phyloP scores from a whole-genome alignment of 2,888 invertebrate species.

The Steinernema scapterisci region DNA sequence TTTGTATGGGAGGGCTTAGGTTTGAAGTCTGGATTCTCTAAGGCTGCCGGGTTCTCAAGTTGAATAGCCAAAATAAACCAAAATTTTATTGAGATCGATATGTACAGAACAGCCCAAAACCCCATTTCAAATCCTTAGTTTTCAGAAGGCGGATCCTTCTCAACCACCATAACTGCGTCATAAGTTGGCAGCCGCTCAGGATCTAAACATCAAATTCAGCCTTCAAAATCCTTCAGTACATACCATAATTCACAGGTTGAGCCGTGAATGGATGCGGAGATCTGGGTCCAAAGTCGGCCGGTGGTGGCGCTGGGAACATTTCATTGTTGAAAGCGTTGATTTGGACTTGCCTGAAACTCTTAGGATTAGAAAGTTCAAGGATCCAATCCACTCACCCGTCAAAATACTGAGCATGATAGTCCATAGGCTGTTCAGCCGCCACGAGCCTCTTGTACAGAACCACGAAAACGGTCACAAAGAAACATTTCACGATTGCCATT shows the following conservation, averaged over 20 bases:
- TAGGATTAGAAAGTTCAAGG: no score
- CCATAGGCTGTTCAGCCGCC: background rate
- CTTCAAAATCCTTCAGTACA: no score
- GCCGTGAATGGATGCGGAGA: background rate
- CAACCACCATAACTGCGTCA: background rate
- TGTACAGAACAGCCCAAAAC: background rate
- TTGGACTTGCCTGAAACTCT: conserved; percentile 8
- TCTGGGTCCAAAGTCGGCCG: background rate
- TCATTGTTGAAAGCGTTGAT: conserved; percentile 30
- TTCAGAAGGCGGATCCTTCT: background rate
- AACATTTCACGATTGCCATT: background rate
- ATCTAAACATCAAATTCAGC: background rate
- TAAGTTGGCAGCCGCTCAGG: background rate
- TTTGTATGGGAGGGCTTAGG: background rate
- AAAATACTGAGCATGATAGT: conserved; percentile 19
- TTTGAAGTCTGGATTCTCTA: no score
- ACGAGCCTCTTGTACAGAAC: background rate
- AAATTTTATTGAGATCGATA: background rate
- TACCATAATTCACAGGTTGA: background rate
- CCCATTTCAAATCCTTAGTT: no score
- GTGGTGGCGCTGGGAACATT: conserved; percentile 10
- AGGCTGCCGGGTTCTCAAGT: no score
- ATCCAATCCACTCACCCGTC: background rate
- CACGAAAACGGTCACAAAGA: background rate
- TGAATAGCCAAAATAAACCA: no score